Evolutionary conservation across 2,113 vertebrate genomes (phyloP).

Genomic region (Sorex araneus): DNA sequence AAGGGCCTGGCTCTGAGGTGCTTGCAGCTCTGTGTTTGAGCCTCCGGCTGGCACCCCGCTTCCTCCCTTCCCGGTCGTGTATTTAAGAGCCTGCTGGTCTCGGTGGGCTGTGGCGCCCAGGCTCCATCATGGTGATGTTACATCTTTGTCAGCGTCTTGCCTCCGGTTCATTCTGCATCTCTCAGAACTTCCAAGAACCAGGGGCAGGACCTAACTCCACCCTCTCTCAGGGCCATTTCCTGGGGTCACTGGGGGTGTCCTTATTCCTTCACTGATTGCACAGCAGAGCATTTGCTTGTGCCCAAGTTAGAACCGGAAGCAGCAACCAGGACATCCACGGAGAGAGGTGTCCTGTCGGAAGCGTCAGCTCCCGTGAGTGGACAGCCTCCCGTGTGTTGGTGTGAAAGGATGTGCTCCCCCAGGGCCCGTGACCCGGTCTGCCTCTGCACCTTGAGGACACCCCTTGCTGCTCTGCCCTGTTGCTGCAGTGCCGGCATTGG

Average conservation of each 20-base stretch:
- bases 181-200: neutral
- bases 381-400: fast-evolving
- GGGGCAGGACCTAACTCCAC: neutral
- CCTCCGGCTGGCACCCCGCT: neutral
- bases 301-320: neutral
- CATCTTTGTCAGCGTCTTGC: neutral
- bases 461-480: too few relatives aligned
- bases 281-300: neutral
- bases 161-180: neutral
- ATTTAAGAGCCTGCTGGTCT: constrained; percentile 63
- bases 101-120: neutral
- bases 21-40: too few relatives aligned
- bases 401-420: fast-evolving
- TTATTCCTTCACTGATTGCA: neutral
- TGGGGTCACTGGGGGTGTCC: neutral
- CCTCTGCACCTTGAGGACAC: neutral
- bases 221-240: neutral
- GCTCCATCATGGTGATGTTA: neutral
- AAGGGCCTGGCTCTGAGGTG: neutral
- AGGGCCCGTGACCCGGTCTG: neutral
- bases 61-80: neutral
- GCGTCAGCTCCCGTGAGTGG: neutral
- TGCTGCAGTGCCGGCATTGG: too few relatives aligned
- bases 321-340: too few relatives aligned
- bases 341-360: neutral